Evolutionary conservation across 2,113 vertebrate genomes (phyloP), one percentile per base, ranked within the genome.

Genomic region (Dryoscopus gambensis): DNA sequence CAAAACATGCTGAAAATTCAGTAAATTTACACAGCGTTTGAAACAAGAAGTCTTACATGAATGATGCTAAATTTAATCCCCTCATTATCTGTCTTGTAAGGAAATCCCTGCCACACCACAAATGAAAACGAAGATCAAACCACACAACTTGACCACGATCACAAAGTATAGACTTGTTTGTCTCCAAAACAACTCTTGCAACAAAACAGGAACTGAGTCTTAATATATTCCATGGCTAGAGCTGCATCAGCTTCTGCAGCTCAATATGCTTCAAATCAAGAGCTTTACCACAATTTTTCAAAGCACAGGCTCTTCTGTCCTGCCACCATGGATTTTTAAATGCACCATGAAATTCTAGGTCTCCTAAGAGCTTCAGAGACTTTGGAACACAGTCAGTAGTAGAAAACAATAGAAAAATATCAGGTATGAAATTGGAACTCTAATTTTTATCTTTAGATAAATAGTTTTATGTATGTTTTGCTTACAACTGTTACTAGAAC

Each of bases 81-180:
- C 69, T 96, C 95, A 94, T 97, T 94, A 97, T 93, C 80, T 86
- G 97, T 95, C 96, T 94, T 92, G 96, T 96, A 86, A 95, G 97
- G 97, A 98, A 98, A 98, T 96, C 96, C 95, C 87, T 97, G 83
- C 96, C 95, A 97, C 86, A 97, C 92, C 95, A 97, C 97, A 98
- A 97, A 97, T 91, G 94, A 97, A 97, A 98, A 97, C 83, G 87
- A 96, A 95, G 89, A 97, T 86, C 55, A 95, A 98, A 93, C 97
- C 97, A 98, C 96, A 98, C 91, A 94, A 95, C 96, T 97, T 96
- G 70, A 97, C 97, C 94, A 98, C 96, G 74, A 96, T 97, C 89
- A 97, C 90, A 97, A 96, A 97, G 87, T 86, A 97, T 60, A 98
- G 95, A 75, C 94, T 97, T 97, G 96, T 96, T 97, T 90, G 67